Evolutionary conservation across 2,797 vertebrate genomes (phyloP), one percentile per base, ranked within the genome.

Genomic region (Chromis chromis): DNA sequence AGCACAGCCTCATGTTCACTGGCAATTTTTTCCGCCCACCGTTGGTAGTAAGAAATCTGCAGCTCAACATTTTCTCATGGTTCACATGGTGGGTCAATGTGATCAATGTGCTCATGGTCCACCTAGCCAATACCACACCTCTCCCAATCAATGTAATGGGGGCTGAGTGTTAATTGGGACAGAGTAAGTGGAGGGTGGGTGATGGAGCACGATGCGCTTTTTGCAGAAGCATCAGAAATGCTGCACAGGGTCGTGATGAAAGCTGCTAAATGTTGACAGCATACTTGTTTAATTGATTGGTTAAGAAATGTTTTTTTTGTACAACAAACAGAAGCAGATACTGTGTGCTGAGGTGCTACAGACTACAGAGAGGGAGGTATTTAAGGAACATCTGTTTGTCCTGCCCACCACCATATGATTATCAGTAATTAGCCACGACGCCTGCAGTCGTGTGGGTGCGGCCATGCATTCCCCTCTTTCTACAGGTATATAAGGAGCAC

Each of bases 341-440:
- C 64, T 28, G 33, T 46, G 65, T 78, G 27, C 19, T 42, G 21
- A 65, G 52, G 33, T 54, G 21, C 39, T 44, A 25, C 54, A 40
- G 8, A 28, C 48, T 54, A 36, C 12, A 39, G 66, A 33, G 64
- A 50, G 33, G 21, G 22, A 57, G 60, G 12, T 57, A 76, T 74
- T 81, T 69, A 48, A 40, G 74, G 79, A 93, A 94, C 93, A 94
- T 93, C 93, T 94, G 94, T 91, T 94, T 90, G 89, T 82, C 83
- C 85, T 84, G 80, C 79, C 79, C 50, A 78, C 89, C 84, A 89
- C 78, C 79, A 70, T 91, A 84, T 94, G 84, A 94, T 94, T 94
- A 93, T 81, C 65, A 46, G 76, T 91, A 89, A 94, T 93, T 92
- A 94, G 76, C 76, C 40, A 49, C 50, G 74, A 66, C 36, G 74